Base-by-base conservation (phyloP, 2,888 invertebrate genomes). In the Empis livida region DNA sequence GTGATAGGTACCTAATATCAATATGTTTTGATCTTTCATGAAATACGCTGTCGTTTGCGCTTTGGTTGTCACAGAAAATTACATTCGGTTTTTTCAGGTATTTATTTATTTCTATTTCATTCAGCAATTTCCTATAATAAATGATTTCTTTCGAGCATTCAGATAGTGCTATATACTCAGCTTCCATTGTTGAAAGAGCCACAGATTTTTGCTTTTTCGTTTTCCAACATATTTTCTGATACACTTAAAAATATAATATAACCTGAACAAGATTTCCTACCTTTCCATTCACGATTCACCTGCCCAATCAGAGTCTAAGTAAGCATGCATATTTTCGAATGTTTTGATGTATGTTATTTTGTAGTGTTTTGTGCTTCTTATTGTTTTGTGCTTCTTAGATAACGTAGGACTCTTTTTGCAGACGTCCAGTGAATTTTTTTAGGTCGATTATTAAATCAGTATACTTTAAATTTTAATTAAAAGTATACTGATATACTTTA, bases 371-470 rank as follows among this genome's bases (percentile, higher is more conserved):
- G n/a, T 20, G 20, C 20, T 20, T 20, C 4, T 20, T n/a, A n/a
- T n/a, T n/a, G n/a, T n/a, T n/a, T n/a, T n/a, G n/a, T n/a, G n/a
- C n/a, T n/a, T n/a, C n/a, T 20, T 27, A 46, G n/a, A 20, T 47
- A 43, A 2, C 41, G 15, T 32, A 45, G 39, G 3, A 39, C 39
- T 20, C 20, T 20, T 20, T 20, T 20, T 5, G 20, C 20, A 3
- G 20, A 20, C 5, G 17, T 44, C 38, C 44, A 44, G 23, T 44
- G 44, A n/a, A 13, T n/a, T 11, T n/a, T 38, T 13, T 20, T 16
- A 17, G 44, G 44, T 4, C 42, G 46, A n/a, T 35, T 40, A 32
- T 37, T 42, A 42, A 49, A 49, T 38, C 44, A n/a, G 39, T n/a
- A n/a, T n/a, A n/a, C n/a, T n/a, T n/a, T n/a, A n/a, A n/a, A n/a